Conservation (phyloP, 2,113 vertebrate genomes). For the Grammomys dolichurus region DNA sequence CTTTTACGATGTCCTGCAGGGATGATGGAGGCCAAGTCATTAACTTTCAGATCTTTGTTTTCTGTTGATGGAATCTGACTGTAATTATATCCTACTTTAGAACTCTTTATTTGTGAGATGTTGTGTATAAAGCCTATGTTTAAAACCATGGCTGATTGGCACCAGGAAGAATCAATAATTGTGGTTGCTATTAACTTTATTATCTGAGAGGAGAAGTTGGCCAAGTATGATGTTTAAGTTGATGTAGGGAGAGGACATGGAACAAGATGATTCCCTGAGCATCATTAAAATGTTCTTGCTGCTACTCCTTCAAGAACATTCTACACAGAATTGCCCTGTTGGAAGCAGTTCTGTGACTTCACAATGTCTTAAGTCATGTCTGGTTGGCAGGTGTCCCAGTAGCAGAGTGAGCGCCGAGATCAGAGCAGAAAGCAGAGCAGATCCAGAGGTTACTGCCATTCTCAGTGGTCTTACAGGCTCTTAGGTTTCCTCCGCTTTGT, state of each 20-base stretch:
- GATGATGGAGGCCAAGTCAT: not conserved
- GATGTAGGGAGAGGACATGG: not conserved
- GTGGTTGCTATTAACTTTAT: not conserved
- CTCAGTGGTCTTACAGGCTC: not conserved
- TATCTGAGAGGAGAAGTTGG: not conserved
- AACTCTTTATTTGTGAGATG: not conserved
- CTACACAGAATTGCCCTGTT: rapidly evolving
- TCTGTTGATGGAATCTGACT: not conserved
- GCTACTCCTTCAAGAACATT: not conserved
- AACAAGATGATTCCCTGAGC: not conserved
- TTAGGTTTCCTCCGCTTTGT: not conserved
- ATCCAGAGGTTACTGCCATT: not conserved
- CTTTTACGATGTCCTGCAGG: not conserved
- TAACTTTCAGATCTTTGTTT: not conserved
- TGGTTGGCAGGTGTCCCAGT: not conserved
- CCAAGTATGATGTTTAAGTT: not conserved
- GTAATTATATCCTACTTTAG: not conserved
- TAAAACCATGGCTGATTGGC: not conserved
- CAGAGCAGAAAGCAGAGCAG: no score
- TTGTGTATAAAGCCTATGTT: not conserved
- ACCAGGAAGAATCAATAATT: not conserved
- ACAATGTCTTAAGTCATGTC: rapidly evolving
- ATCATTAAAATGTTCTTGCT: not conserved
- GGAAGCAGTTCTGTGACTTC: not conserved
- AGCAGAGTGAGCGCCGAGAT: not conserved